A percentile compares a stretch with the other conserved stretches of the same genome.
These are phyloP conservation scores for Eolophus roseicapilla DNA, from an alignment of 2,113 vertebrate genomes.

Conservation along the genomic window DNA sequence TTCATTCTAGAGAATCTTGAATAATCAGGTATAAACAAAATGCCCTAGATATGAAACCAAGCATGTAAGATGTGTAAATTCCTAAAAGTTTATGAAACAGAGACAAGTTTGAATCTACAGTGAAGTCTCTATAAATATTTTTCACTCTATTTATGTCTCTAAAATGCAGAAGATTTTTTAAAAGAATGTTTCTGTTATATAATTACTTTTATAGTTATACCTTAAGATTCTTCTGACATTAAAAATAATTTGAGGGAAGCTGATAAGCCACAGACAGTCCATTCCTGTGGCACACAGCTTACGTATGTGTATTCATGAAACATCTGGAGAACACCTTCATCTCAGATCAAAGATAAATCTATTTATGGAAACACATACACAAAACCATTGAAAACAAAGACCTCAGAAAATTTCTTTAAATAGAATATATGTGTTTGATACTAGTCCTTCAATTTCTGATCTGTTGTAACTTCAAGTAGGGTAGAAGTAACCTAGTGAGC, in stretches of 20 bases:
- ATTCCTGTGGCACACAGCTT: background rate
- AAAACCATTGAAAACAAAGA: background rate
- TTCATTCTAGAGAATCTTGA: background rate
- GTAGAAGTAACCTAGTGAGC: background rate
- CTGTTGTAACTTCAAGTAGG: background rate
- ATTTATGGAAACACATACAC: background rate
- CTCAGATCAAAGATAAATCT: background rate
- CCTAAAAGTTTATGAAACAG: background rate
- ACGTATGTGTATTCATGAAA: background rate
- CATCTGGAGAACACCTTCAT: background rate
- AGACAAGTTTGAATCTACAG: background rate
- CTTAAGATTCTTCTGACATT: background rate
- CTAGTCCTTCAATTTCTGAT: background rate
- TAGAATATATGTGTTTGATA: background rate
- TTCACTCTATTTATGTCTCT: background rate
- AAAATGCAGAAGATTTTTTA: background rate
- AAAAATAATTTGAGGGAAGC: background rate
- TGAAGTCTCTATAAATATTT: background rate
- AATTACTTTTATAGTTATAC: background rate
- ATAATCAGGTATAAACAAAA: background rate
- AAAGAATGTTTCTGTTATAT: background rate
- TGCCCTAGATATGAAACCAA: accelerated
- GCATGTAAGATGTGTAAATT: background rate
- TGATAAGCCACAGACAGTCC: background rate
- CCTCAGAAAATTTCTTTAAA: background rate